Evolutionary conservation across 2,113 vertebrate species (phyloP).

Genomic region (Chinchilla lanigera): DNA sequence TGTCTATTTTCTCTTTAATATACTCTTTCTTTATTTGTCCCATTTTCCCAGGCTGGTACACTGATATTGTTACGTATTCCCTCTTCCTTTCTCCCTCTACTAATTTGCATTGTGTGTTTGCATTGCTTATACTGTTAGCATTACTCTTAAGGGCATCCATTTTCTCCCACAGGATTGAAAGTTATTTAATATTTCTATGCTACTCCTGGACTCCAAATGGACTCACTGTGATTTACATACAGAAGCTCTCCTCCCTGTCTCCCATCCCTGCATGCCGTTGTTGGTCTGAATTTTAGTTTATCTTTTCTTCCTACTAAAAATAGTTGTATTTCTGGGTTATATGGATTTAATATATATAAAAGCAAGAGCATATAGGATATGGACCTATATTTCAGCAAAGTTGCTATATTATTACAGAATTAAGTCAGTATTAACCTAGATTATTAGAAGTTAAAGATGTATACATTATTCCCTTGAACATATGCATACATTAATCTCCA

Average conservation of each 20-base stretch:
- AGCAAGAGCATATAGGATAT: not conserved
- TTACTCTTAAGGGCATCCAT: not conserved
- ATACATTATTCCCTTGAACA: not conserved
- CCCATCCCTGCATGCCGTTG: not conserved
- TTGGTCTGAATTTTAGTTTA: not conserved
- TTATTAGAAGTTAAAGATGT: not conserved
- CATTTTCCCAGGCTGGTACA: not conserved
- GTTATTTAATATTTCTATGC: not conserved
- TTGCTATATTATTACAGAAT: not conserved
- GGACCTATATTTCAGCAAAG: not conserved
- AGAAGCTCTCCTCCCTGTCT: not conserved
- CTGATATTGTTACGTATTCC: not conserved
- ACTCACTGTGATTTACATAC: not conserved
- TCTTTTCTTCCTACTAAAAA: not conserved
- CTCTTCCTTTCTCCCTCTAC: not conserved
- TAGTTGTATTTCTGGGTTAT: not conserved
- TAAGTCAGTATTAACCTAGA: not conserved
- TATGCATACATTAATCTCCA: not conserved
- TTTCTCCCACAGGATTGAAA: not conserved
- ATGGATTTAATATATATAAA: not conserved
- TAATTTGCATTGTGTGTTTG: not conserved
- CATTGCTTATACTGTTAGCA: not conserved
- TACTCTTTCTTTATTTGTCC: not conserved
- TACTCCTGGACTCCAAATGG: not conserved
- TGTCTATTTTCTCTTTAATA: not conserved